Evolutionary conservation across 2,888 invertebrate genomes (phyloP).

Genomic region (Macroteleia sp.): DNA sequence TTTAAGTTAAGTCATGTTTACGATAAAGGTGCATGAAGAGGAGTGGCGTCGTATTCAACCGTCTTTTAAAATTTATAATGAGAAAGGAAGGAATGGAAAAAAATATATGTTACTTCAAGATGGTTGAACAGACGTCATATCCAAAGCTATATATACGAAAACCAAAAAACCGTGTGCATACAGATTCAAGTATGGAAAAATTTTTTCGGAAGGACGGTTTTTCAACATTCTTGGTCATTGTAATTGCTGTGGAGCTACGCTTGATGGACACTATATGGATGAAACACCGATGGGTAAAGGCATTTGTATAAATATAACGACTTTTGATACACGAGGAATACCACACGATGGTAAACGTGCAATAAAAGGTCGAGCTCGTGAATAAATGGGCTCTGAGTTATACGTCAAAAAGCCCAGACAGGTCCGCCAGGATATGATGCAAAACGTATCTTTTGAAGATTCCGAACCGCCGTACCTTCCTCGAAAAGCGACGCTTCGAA

Average conservation of each 20-base stretch:
- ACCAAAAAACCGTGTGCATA: slow-evolving; percentile 10
- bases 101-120: slow-evolving; percentile 14
- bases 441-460: slow-evolving; percentile 33
- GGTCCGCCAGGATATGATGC: slow-evolving; percentile 23
- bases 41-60: slow-evolving; percentile 22
- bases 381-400: slow-evolving; percentile 18
- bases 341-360: slow-evolving; percentile 28
- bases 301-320: slow-evolving; percentile 44
- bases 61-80: slow-evolving; percentile 9
- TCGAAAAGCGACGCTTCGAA: slow-evolving; percentile 19
- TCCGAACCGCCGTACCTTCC: slow-evolving; percentile 38
- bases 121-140: slow-evolving; percentile 28
- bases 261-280: slow-evolving; percentile 15
- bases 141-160: slow-evolving; percentile 7
- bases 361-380: slow-evolving; percentile 53
- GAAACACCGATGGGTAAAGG: slow-evolving; percentile 12
- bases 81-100: slow-evolving; percentile 17
- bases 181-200: slow-evolving; percentile 23
- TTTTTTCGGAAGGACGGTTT: slow-evolving; percentile 19
- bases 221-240: slow-evolving; percentile 6
- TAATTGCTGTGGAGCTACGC: slow-evolving; percentile 18
- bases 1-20: too few relatives aligned
- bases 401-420: background rate
- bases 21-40: background rate
- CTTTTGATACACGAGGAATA: slow-evolving; percentile 52